Percentiles rank a stretch among this genome's conserved stretches.
These are phyloP conservation scores for Benthosema pterotum DNA, from an alignment of 2,797 vertebrate genomes.

Conservation along the genomic window DNA sequence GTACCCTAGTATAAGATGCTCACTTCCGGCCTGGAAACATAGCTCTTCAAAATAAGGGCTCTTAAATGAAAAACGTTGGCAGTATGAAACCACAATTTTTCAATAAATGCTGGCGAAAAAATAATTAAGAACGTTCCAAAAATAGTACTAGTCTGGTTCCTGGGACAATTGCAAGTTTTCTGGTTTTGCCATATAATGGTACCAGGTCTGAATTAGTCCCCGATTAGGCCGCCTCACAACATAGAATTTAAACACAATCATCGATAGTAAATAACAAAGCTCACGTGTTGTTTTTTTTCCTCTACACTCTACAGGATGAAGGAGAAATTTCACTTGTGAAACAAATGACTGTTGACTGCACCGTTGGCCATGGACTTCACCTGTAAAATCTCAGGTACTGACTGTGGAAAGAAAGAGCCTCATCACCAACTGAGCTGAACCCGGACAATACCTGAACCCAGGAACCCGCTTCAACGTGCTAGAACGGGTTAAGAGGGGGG, in stretches of 20 bases:
- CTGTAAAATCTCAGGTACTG: constrained; percentile 17
- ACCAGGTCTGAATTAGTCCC: no score
- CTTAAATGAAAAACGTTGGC: no score
- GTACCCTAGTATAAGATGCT: no score
- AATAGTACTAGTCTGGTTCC: background rate
- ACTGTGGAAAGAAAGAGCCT: constrained; percentile 44
- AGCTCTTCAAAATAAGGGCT: no score
- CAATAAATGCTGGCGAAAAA: no score
- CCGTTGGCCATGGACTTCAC: background rate
- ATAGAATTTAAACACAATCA: background rate
- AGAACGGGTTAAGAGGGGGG: constrained; percentile 34
- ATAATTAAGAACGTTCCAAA: background rate
- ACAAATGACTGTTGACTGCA: constrained; percentile 45
- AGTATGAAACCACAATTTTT: no score
- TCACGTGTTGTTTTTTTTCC: background rate
- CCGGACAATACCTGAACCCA: constrained; percentile 36
- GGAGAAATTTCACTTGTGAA: constrained; percentile 47
- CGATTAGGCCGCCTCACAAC: background rate
- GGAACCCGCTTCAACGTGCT: constrained; percentile 63
- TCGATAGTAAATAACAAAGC: background rate
- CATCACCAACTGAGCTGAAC: constrained; percentile 54
- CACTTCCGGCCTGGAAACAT: no score
- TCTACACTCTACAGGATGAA: constrained; percentile 34
- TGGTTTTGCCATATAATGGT: no score
- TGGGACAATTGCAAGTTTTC: no score